phyloP scores from a whole-genome alignment of 2,113 vertebrate genomes.

The Ptyas mucosa region DNA sequence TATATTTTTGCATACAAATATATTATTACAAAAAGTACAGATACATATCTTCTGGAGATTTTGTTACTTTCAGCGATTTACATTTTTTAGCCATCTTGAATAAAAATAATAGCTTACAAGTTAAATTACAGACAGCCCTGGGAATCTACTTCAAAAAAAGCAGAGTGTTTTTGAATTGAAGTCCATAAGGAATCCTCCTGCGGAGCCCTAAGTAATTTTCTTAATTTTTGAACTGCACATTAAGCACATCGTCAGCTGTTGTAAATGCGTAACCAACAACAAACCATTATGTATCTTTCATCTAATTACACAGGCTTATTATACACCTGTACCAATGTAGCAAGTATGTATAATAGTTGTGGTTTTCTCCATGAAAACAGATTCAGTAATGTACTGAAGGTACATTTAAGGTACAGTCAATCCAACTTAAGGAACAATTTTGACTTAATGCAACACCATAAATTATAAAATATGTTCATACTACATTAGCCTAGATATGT shows the following conservation, averaged over 20 bases:
- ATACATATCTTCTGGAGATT: slow-evolving; percentile 50
- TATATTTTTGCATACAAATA: slow-evolving; percentile 47
- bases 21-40: slow-evolving; percentile 51
- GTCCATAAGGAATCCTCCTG: slow-evolving; percentile 60
- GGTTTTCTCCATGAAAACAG: slow-evolving; percentile 69
- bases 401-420: slow-evolving; percentile 35
- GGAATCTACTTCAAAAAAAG: slow-evolving; percentile 52
- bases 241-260: slow-evolving; percentile 67
- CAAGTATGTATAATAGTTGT: slow-evolving; percentile 58
- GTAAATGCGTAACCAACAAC: slow-evolving; percentile 68
- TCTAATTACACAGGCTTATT: slow-evolving; percentile 66
- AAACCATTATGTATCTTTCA: slow-evolving; percentile 67
- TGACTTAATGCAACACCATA: slow-evolving; percentile 24
- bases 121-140: slow-evolving; percentile 61
- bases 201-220: slow-evolving; percentile 64
- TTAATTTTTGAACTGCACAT: slow-evolving; percentile 61
- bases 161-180: slow-evolving; percentile 47
- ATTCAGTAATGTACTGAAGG: slow-evolving; percentile 42
- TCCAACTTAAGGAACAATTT: slow-evolving; percentile 25
- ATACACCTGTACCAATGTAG: slow-evolving; percentile 56
- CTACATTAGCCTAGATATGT: slow-evolving; percentile 8
- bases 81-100: slow-evolving; percentile 40
- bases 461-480: slow-evolving; percentile 13
- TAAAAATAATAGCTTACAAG: slow-evolving; percentile 51
- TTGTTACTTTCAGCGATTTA: slow-evolving; percentile 11